Percentiles rank a stretch among this genome's conserved stretches.
These are phyloP conservation scores for Leptatherina wallacei DNA, from an alignment of 2,797 vertebrate genomes.

Conservation along the genomic window DNA sequence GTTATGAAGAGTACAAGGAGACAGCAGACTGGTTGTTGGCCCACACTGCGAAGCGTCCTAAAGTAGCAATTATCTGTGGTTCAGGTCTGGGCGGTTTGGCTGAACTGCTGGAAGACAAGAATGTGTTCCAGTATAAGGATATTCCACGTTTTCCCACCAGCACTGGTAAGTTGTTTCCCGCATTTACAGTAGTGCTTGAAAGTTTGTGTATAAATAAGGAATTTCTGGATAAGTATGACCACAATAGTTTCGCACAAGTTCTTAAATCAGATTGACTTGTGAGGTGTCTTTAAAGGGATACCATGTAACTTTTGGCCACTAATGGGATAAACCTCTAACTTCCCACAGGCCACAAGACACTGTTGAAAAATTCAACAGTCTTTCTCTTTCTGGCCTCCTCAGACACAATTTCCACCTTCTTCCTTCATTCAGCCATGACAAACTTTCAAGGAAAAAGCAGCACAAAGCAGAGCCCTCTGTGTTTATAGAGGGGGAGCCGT, in stretches of 20 bases:
- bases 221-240: neutral
- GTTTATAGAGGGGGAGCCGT: too few species aligned
- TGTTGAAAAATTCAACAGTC: too few species aligned
- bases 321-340: too few species aligned
- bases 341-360: too few species aligned
- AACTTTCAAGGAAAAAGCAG: too few species aligned
- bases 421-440: too few species aligned
- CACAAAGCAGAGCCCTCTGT: too few species aligned
- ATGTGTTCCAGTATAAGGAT: conserved; percentile 64
- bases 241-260: neutral
- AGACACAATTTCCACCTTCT: too few species aligned
- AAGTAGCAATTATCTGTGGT: conserved; percentile 85
- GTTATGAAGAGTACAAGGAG: conserved; percentile 78
- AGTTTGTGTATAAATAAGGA: too few species aligned
- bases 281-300: neutral
- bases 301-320: too few species aligned
- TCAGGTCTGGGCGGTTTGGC: conserved; percentile 82
- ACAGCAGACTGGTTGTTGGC: conserved; percentile 82
- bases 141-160: conserved; percentile 82
- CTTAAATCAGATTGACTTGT: neutral
- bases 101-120: conserved; percentile 72
- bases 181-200: neutral
- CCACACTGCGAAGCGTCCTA: conserved; percentile 65
- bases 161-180: conserved; percentile 74
- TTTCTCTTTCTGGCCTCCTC: too few species aligned